Evolutionary conservation across 2,888 invertebrate species (phyloP), one percentile per base, ranked within the genome.

Genomic region (Euclidia mi): DNA sequence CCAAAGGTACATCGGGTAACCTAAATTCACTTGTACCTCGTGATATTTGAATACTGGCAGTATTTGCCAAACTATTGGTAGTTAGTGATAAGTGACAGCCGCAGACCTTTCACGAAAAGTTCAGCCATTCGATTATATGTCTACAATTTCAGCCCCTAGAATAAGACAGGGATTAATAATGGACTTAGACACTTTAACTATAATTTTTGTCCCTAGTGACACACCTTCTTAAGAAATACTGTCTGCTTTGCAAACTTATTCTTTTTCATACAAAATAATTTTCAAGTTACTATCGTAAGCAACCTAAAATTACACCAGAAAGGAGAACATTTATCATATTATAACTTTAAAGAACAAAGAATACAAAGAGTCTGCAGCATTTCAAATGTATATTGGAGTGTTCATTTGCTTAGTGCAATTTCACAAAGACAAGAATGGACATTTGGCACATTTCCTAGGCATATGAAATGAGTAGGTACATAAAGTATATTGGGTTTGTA

Each of bases 381-480:
- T 64, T 49, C 40, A 57, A 57, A 59, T 51, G 14, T 59, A 60
- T 51, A 62, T 51, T 48, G 41, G 15, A 58, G 40, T 57, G 29
- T 55, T 53, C 45, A 53, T 65, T 65, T 60, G 56, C 61, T 65
- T 62, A 50, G 42, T 43, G 38, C 14, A 43, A 55, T 66, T 62
- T 52, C 45, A 37, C 43, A 60, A 56, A 68, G 53, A 29, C 46
- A 65, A 56, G 62, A 62, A 64, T 68, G 45, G 59, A 70, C 65
- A 76, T 77, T 76, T 80, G 81, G 80, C 79, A 70, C 66, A 63
- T 66, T 68, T 78, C 75, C 78, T 74, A 71, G 66, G 70, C 57
- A 71, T 70, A 71, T 62, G 65, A 73, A 74, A 65, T 57, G 67
- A 64, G 65, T 65, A 48, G 61, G 60, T 56, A 65, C 64, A 66